Percentiles rank a stretch among this genome's conserved stretches.
Evolutionary conservation across 2,797 vertebrate genomes (phyloP).

Genomic region (Smutsia gigantea): DNA sequence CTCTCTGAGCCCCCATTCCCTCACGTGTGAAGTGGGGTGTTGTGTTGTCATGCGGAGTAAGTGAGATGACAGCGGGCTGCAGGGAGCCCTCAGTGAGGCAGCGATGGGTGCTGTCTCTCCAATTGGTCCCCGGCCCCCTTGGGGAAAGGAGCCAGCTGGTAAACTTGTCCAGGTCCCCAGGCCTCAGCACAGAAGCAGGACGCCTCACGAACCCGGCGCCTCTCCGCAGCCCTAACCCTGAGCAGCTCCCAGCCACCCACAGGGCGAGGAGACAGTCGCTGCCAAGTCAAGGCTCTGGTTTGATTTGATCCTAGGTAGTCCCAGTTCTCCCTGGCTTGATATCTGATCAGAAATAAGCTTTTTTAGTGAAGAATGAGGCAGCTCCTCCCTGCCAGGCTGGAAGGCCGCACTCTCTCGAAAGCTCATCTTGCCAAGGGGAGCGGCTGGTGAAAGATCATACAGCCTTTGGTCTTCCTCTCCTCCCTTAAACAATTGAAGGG

Average conservation of each 20-base stretch:
- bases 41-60: background rate
- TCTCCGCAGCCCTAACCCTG: background rate
- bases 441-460: slow-evolving; percentile 38
- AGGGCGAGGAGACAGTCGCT: background rate
- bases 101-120: background rate
- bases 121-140: background rate
- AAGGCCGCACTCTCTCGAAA: background rate
- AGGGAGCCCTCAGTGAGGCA: background rate
- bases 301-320: background rate
- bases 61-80: background rate
- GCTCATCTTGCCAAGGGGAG: slow-evolving; percentile 5
- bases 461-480: slow-evolving; percentile 62
- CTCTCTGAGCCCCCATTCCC: background rate
- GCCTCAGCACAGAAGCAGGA: background rate
- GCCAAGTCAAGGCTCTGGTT: background rate
- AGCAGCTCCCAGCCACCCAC: background rate
- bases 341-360: background rate
- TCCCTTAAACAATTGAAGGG: slow-evolving; percentile 55
- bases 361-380: background rate
- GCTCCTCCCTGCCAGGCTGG: background rate
- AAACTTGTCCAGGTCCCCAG: background rate
- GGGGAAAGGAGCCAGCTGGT: background rate
- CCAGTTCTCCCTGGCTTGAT: background rate
- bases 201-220: background rate
- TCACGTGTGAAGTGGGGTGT: background rate